A percentile compares a stretch with the other conserved stretches of the same genome.
Evolutionary conservation across 2,113 vertebrate species (phyloP).

Genomic region (Daubentonia madagascariensis): DNA sequence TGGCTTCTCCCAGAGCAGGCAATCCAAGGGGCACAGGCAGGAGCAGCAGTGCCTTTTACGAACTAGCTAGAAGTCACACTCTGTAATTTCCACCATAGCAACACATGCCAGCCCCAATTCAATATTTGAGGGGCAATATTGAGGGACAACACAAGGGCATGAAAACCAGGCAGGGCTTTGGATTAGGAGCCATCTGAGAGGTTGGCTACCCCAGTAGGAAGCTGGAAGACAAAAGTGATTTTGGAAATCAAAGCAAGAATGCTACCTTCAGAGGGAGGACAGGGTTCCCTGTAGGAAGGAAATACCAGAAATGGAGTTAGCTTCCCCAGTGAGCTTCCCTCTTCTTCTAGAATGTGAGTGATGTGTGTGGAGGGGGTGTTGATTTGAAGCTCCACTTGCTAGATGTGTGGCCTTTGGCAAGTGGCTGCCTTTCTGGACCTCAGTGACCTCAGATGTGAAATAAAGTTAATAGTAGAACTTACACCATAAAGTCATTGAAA

Average conservation of each 20-base stretch:
- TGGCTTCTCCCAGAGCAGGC: not conserved
- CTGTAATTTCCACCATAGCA: not conserved
- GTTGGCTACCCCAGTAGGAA: too few species aligned
- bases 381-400: too few species aligned
- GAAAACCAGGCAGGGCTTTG: not conserved
- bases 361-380: not conserved
- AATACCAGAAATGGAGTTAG: rapidly evolving
- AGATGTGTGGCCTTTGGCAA: not conserved
- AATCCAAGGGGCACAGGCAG: too few species aligned
- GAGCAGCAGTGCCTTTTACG: not conserved
- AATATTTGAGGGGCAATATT: not conserved
- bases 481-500: not conserved
- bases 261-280: not conserved
- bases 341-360: not conserved
- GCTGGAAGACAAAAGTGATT: not conserved
- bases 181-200: not conserved
- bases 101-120: not conserved
- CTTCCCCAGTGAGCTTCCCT: not conserved
- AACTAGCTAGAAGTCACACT: not conserved
- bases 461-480: not conserved
- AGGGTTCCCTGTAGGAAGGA: not conserved
- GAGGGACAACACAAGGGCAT: not conserved
- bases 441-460: not conserved
- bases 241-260: not conserved
- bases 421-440: not conserved